Base-by-base conservation (phyloP, 2,797 vertebrate genomes). In the Coccyzus lansbergi region DNA sequence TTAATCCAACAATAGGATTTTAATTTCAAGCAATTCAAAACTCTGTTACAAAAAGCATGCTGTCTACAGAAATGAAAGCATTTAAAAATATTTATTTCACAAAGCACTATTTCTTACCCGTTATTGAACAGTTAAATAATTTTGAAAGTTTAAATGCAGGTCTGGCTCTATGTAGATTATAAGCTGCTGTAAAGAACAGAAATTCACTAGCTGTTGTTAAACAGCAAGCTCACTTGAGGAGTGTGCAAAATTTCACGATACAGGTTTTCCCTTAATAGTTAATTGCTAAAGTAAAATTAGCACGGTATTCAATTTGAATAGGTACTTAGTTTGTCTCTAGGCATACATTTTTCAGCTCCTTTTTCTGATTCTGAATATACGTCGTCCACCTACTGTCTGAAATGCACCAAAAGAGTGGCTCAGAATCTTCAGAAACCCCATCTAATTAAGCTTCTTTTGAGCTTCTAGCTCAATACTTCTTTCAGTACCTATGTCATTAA, bases 91-190 rank as follows among this genome's bases (percentile, higher is more conserved):
- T 48, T 83, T 46, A 42, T 93, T 94, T 85, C 69, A 88, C 34
- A 94, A 93, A 92, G 78, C 52, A 76, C 28, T 75, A 63, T 29
- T 86, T 92, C 81, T 62, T 84, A 92, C 24, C n/a, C 72, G 26
- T 17, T n/a, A 62, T 15, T 72, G 29, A 93, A 65, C 26, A 82
- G 34, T 55, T 75, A 93, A 90, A 92, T 59, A 6, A 71, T 49
- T 91, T 31, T 55, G 65, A 93, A 92, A 31, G 4, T 3, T 80
- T 38, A 83, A 89, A 33, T 38, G 22, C 31, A 19, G 15, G 7
- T 59, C 38, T 16, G 3, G 16, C 56, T 80, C 26, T 6, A 91
- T 52, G 25, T 38, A 68, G 28, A 15, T 63, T 82, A 6, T 38
- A 42, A 71, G 0, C 15, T 60, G 5, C 6, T 53, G 2, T 25